phyloP scores from a whole-genome alignment of 92 coral and sea anemone species.

The Chrysogorgia sp. region DNA sequence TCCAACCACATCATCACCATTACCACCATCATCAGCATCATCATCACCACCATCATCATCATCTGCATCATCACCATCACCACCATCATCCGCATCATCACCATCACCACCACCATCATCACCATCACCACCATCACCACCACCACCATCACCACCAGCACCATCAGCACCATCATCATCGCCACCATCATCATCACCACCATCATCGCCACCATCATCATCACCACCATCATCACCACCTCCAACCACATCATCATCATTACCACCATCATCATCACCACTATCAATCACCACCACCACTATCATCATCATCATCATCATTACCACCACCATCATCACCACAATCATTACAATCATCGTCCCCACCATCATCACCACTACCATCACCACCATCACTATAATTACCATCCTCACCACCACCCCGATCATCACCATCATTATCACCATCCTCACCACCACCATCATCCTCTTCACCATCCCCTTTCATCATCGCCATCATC shows the following conservation, averaged over 20 bases:
- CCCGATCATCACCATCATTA: neutral
- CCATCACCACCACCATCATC: neutral
- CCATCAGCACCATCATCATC: neutral
- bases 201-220: neutral
- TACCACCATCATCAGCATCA: neutral
- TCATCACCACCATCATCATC: too few species aligned
- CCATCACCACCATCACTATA: neutral
- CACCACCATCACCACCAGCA: conserved; percentile 1
- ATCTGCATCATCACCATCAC: too few species aligned
- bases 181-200: neutral
- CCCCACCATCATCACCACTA: neutral
- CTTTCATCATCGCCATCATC: too few species aligned
- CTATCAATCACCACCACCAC: neutral
- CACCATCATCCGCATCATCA: too few species aligned
- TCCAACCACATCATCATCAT: neutral
- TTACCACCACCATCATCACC: neutral
- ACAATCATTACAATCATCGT: neutral
- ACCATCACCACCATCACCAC: neutral
- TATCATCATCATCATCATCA: neutral
- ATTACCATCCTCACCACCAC: neutral
- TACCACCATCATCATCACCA: neutral
- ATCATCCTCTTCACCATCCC: neutral
- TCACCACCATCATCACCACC: neutral
- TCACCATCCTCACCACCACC: neutral
- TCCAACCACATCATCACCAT: neutral